A percentile compares a stretch with the other conserved stretches of the same genome.
Conservation (phyloP, 1,140 invertebrate genomes). For the Colletes gigas region DNA sequence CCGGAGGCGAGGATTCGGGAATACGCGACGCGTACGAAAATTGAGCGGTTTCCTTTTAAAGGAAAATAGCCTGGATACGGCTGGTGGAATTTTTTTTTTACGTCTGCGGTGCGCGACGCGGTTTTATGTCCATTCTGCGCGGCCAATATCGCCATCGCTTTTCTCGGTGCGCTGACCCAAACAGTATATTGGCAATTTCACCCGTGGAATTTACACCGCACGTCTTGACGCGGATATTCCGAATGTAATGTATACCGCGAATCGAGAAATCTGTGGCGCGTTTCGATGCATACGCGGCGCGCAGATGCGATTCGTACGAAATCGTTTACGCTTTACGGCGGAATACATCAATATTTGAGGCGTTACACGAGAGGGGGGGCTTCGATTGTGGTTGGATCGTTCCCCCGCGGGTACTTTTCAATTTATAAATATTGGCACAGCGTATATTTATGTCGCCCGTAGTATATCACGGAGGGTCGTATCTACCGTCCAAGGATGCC, state of each 20-base stretch:
- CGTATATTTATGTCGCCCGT: too few relatives aligned
- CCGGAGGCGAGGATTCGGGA: background rate
- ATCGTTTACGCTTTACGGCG: background rate
- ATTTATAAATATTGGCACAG: too few relatives aligned
- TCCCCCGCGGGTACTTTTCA: background rate
- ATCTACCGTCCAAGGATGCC: too few relatives aligned
- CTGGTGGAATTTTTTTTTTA: background rate
- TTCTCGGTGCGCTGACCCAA: constrained; percentile 26
- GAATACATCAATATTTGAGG: background rate
- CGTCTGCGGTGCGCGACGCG: background rate
- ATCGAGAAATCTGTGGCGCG: constrained; percentile 1
- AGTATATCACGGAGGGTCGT: too few relatives aligned
- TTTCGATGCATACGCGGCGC: background rate
- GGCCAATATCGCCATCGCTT: constrained; percentile 7
- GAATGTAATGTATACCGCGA: background rate
- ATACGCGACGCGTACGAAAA: background rate
- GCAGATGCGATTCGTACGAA: background rate
- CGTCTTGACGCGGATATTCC: background rate
- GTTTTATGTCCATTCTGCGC: constrained; percentile 14
- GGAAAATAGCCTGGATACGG: background rate
- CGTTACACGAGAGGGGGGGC: background rate
- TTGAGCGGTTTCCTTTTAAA: background rate
- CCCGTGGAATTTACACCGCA: constrained; percentile 15
- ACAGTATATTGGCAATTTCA: constrained; percentile 39
- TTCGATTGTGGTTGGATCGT: background rate